Evolutionary conservation across 2,797 vertebrate species (phyloP).

Genomic region (Eupleurogrammus muticus): DNA sequence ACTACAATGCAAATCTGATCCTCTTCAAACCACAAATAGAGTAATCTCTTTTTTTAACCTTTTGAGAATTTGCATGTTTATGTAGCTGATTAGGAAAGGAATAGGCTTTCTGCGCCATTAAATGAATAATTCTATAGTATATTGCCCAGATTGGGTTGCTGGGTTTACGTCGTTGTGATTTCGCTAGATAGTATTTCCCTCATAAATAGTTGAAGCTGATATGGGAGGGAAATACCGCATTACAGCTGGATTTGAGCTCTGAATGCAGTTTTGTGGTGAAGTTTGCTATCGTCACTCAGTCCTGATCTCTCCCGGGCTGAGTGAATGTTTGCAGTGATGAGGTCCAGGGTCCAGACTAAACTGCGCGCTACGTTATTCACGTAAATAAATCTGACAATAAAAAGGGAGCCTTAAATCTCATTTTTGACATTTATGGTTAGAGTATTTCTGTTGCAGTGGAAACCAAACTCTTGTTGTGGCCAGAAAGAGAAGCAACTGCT

Average conservation of each 20-base stretch:
- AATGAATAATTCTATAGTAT: neutral
- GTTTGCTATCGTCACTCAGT: constrained; percentile 8
- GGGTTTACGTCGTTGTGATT: neutral
- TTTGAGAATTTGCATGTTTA: neutral
- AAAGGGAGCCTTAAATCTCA: constrained; percentile 17
- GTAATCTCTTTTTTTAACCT: neutral
- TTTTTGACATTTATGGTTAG: constrained; percentile 36
- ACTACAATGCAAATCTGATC: too few relatives aligned
- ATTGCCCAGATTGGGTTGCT: neutral
- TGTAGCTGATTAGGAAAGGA: neutral
- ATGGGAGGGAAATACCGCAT: neutral
- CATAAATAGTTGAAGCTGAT: neutral
- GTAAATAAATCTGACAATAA: constrained; percentile 45
- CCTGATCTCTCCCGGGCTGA: constrained; percentile 26
- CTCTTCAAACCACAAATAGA: neutral
- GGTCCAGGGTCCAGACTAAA: constrained; percentile 24
- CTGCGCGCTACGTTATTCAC: constrained; percentile 24
- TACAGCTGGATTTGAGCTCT: neutral
- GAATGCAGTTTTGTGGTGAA: neutral
- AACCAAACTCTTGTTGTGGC: constrained; percentile 40
- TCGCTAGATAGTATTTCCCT: neutral
- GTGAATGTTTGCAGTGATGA: constrained; percentile 24
- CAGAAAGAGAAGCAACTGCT: constrained; percentile 14
- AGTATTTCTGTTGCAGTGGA: constrained; percentile 45
- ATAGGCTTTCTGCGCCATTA: neutral